phyloP scores from a whole-genome alignment of 2,113 vertebrate genomes.

The Corythornis cristatus region DNA sequence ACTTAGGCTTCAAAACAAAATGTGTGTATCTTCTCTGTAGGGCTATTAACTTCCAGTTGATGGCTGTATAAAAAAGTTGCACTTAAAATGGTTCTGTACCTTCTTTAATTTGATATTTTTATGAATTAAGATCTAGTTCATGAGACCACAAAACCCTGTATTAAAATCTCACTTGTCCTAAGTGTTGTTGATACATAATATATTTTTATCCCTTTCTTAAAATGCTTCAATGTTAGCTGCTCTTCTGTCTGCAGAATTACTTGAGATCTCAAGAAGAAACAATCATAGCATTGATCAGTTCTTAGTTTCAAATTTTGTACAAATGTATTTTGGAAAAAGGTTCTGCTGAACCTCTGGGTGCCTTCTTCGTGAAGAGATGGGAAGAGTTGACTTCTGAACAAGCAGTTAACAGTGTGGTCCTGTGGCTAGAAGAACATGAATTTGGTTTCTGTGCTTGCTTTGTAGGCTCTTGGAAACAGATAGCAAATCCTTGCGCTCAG shows the following conservation, averaged over 20 bases:
- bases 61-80: background rate
- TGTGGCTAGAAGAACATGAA: background rate
- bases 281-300: background rate
- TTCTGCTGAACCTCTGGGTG: background rate
- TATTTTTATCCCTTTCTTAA: background rate
- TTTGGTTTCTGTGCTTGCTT: background rate
- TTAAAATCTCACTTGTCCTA: background rate
- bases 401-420: background rate
- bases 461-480: conserved; percentile 95
- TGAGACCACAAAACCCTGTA: background rate
- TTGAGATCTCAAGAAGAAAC: background rate
- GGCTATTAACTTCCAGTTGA: background rate
- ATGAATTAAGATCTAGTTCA: background rate
- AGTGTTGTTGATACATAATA: background rate
- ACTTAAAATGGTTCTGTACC: background rate
- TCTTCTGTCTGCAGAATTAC: background rate
- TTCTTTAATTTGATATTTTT: background rate
- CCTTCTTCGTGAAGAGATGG: background rate
- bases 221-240: background rate
- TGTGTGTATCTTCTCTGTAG: background rate
- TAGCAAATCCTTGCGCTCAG: conserved; percentile 93
- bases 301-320: background rate
- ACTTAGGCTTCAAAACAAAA: background rate
- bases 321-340: background rate
- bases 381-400: background rate